Evolutionary conservation across 2,797 vertebrate species (phyloP).

Genomic region (Benthosema pterotum): DNA sequence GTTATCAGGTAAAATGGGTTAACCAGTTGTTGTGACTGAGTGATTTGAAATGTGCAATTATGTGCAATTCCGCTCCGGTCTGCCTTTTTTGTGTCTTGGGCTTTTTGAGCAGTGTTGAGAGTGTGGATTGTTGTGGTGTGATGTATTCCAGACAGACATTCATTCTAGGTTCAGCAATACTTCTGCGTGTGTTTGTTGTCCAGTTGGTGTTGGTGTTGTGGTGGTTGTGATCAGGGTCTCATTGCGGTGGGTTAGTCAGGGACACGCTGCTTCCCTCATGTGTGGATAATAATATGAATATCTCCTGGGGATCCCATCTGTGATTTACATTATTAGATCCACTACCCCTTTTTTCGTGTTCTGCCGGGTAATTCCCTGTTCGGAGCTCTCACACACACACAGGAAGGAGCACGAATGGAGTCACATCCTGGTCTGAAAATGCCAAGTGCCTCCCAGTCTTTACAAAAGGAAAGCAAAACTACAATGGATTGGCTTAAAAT

Average conservation of each 20-base stretch:
- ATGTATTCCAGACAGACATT: background rate
- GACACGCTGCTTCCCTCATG: background rate
- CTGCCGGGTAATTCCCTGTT: background rate
- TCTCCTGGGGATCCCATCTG: background rate
- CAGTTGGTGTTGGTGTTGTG: background rate
- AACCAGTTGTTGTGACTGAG: too few relatives aligned
- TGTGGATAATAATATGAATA: background rate
- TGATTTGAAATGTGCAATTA: too few relatives aligned
- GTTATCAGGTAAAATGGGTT: too few relatives aligned
- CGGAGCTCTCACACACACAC: constrained; percentile 12
- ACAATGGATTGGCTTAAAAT: constrained; percentile 53
- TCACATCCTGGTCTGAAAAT: constrained; percentile 58
- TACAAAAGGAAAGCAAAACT: constrained; percentile 20
- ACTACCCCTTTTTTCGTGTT: background rate
- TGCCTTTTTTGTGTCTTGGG: background rate
- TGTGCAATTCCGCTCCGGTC: background rate
- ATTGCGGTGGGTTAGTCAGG: too few relatives aligned
- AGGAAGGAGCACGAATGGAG: constrained; percentile 43
- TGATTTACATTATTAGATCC: constrained; percentile 13
- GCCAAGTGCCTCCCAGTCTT: constrained; percentile 12
- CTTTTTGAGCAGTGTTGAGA: too few relatives aligned
- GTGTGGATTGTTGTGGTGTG: too few relatives aligned
- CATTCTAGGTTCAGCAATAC: background rate
- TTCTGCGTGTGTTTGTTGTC: background rate
- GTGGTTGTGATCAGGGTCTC: constrained; percentile 9